Evolutionary conservation across 2,888 invertebrate species (phyloP).

Genomic region (Lasioglossum villosulum): DNA sequence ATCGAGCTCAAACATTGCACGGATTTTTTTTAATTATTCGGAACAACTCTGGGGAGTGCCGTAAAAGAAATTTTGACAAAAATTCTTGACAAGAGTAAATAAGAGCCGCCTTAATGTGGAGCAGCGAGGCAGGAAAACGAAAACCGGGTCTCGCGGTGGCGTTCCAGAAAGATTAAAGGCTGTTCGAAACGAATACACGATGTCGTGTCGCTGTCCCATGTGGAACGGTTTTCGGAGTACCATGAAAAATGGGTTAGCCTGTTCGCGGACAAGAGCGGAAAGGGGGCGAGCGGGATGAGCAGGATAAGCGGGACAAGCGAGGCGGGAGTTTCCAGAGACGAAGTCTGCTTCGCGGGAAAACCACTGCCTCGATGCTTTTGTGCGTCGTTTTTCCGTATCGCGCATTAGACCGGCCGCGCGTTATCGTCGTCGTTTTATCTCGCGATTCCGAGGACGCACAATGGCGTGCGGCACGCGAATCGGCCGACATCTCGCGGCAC

Average conservation of each 20-base stretch:
- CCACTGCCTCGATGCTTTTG: background rate
- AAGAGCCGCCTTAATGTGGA: too few species aligned
- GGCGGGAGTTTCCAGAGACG: background rate
- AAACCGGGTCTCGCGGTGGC: background rate
- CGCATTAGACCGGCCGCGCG: background rate
- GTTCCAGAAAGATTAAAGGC: slow-evolving; percentile 32
- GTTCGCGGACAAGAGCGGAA: background rate
- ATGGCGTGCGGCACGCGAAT: background rate
- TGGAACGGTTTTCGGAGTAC: background rate
- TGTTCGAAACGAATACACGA: background rate
- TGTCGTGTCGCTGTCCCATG: background rate
- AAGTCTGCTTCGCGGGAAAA: background rate
- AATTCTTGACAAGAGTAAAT: too few species aligned
- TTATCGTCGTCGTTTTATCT: background rate
- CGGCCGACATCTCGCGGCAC: background rate
- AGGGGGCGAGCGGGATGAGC: background rate
- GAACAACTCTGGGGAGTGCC: too few species aligned
- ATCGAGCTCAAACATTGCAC: too few species aligned
- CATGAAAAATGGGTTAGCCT: background rate
- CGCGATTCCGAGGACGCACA: background rate
- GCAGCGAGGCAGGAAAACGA: background rate
- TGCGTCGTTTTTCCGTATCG: background rate
- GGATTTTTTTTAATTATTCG: too few species aligned
- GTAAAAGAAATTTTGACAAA: too few species aligned
- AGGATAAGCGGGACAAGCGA: background rate